phyloP scores from a whole-genome alignment of 1,140 invertebrate genomes.

The Temnothorax curvispinosus region DNA sequence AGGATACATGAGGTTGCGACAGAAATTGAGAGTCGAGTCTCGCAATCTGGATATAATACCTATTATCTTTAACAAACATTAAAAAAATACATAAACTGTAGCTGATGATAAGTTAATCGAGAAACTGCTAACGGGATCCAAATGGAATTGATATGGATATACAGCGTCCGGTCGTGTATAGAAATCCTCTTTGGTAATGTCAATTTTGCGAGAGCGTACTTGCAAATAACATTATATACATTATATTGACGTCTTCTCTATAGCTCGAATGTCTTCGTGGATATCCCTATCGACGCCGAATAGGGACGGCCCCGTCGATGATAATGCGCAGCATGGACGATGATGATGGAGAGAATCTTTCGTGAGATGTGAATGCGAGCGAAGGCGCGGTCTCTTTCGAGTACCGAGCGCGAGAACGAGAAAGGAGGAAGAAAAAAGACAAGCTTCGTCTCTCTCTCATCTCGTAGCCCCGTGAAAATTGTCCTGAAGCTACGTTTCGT shows the following conservation, averaged over 20 bases:
- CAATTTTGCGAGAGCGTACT: background rate
- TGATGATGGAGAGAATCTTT: constrained; percentile 21
- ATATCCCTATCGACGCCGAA: background rate
- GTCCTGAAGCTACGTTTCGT: background rate
- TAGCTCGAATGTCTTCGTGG: background rate
- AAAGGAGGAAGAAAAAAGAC: background rate
- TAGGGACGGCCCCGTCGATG: background rate
- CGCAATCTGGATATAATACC: background rate
- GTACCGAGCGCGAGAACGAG: background rate
- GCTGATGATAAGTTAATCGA: background rate
- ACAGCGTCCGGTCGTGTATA: background rate
- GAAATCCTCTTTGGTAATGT: constrained; percentile 4
- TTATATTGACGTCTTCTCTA: background rate
- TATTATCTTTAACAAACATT: background rate
- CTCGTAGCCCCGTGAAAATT: background rate
- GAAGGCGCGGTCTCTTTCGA: background rate
- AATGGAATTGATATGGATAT: background rate
- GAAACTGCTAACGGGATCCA: background rate
- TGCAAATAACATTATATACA: background rate
- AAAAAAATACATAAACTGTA: background rate
- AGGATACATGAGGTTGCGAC: background rate
- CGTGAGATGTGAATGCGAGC: constrained; percentile 24
- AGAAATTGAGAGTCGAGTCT: background rate
- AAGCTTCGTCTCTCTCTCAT: too few species aligned
- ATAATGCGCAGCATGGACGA: constrained; percentile 19